Evolutionary conservation across 2,888 invertebrate species (phyloP).

Genomic region (Coronaproctus castanopsis): DNA sequence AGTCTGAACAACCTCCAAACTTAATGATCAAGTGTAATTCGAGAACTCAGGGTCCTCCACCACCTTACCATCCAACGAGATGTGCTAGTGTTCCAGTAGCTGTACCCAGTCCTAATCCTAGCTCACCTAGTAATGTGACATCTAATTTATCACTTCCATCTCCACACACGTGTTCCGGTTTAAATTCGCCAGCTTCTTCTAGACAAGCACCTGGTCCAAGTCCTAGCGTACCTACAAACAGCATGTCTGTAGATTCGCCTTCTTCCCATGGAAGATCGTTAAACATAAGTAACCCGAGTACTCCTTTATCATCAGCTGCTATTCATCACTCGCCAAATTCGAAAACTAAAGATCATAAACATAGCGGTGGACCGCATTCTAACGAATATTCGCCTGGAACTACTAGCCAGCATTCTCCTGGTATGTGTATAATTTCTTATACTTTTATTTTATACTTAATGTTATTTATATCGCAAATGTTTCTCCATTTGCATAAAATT

Average conservation of each 20-base stretch:
- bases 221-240: constrained; percentile 23
- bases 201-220: constrained; percentile 33
- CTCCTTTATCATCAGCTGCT: constrained; percentile 34
- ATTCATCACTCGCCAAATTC: constrained; percentile 38
- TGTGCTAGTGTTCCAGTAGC: constrained; percentile 54
- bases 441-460: too few species aligned
- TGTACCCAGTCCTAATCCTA: constrained; percentile 48
- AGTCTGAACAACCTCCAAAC: constrained; percentile 4
- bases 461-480: too few species aligned
- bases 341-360: constrained; percentile 26
- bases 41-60: constrained; percentile 45
- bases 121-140: constrained; percentile 47
- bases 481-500: too few species aligned
- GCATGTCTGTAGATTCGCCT: constrained; percentile 34
- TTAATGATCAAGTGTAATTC: constrained; percentile 7
- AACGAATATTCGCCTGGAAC: constrained; percentile 23
- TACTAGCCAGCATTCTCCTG: constrained; percentile 29
- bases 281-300: constrained; percentile 49
- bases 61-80: constrained; percentile 51
- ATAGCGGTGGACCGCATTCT: constrained; percentile 18
- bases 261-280: constrained; percentile 21
- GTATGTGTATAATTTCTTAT: constrained; percentile 21
- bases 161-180: constrained; percentile 43
- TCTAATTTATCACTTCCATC: constrained; percentile 53
- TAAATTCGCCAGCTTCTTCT: constrained; percentile 42